phyloP scores from a whole-genome alignment of 1,140 invertebrate genomes.

The Papilio dardanus region DNA sequence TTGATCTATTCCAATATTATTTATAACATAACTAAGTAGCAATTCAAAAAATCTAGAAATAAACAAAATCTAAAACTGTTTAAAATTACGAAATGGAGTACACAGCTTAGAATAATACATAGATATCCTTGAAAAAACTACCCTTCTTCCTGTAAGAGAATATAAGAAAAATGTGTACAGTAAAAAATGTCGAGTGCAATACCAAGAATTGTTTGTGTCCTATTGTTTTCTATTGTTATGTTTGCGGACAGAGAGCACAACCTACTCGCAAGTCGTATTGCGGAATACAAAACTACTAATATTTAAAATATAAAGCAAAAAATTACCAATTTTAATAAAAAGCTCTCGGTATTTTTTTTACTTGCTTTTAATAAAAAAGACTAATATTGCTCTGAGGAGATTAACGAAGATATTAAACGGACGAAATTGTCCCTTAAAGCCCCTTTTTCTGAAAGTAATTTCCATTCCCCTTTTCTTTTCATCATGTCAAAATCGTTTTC shows the following conservation, averaged over 20 bases:
- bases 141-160: neutral
- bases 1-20: neutral
- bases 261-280: neutral
- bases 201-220: neutral
- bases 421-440: conserved; percentile 3
- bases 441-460: neutral
- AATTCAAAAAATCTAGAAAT: too few relatives aligned
- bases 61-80: too few relatives aligned
- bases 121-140: neutral
- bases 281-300: neutral
- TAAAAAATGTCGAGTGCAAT: neutral
- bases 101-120: neutral
- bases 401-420: conserved; percentile 3
- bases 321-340: neutral
- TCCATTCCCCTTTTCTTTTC: conserved; percentile 12
- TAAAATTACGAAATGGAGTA: neutral
- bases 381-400: neutral
- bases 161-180: neutral
- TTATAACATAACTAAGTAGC: neutral
- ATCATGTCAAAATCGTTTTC: neutral
- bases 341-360: neutral
- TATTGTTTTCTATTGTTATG: neutral
- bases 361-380: neutral
- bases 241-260: neutral
- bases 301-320: neutral